These are phyloP conservation scores for Acrocephalus arundinaceus DNA, from an alignment of 2,113 vertebrate species.

Conservation along the genomic window DNA sequence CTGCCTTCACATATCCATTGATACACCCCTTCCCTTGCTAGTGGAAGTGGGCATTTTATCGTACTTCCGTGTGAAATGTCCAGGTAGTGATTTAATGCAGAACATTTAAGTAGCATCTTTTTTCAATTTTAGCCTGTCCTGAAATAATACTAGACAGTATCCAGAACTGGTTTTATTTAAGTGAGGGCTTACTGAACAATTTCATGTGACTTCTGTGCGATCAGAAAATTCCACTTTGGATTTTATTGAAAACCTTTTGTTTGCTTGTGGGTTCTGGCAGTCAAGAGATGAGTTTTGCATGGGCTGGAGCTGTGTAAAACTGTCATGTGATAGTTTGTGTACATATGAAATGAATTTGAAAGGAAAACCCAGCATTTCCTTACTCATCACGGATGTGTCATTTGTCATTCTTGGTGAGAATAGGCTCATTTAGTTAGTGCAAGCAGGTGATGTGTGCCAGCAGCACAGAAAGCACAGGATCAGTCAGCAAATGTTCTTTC, in stretches of 20 bases:
- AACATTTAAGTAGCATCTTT: not conserved
- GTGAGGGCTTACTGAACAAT: not conserved
- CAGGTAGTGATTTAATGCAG: not conserved
- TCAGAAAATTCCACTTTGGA: not conserved
- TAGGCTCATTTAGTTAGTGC: not conserved
- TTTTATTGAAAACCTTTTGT: not conserved
- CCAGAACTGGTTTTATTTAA: not conserved
- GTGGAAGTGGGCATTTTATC: not conserved
- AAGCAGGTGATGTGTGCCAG: not conserved
- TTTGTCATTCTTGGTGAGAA: slow-evolving; percentile 1
- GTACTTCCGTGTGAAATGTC: not conserved
- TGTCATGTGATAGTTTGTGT: not conserved
- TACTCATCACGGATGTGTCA: not conserved
- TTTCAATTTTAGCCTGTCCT: not conserved
- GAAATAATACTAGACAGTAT: not conserved
- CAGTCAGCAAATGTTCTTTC: not conserved
- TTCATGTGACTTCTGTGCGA: not conserved
- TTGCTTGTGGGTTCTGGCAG: not conserved
- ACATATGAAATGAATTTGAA: not conserved
- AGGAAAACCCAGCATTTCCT: slow-evolving; percentile 3
- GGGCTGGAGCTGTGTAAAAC: not conserved
- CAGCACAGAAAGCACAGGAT: not conserved
- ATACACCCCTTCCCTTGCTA: not conserved
- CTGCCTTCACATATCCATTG: not conserved
- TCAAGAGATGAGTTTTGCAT: not conserved